Conservation (phyloP, 1,140 invertebrate genomes). For the Drosophila pachea region DNA sequence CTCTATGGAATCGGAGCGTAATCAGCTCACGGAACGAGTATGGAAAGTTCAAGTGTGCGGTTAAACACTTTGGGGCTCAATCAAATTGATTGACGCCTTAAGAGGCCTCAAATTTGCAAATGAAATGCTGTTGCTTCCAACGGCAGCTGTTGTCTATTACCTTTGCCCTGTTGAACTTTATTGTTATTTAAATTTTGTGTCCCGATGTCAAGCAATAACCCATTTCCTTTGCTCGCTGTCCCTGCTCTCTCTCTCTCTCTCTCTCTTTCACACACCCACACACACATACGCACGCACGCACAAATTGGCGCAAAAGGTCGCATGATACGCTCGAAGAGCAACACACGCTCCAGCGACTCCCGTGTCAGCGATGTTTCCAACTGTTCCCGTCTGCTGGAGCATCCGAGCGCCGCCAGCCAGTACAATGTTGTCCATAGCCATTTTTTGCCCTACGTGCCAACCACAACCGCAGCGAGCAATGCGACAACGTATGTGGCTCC, state of each 20-base stretch:
- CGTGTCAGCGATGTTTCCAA: slow-evolving; percentile 77
- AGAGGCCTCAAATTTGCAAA: slow-evolving; percentile 53
- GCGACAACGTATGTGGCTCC: slow-evolving; percentile 58
- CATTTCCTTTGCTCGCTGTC: slow-evolving; percentile 29
- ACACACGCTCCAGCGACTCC: slow-evolving; percentile 76
- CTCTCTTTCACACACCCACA: neutral
- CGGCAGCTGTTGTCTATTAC: slow-evolving; percentile 62
- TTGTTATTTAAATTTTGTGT: slow-evolving; percentile 57
- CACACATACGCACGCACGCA: slow-evolving; percentile 2
- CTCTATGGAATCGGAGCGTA: slow-evolving; percentile 25
- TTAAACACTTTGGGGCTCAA: slow-evolving; percentile 51
- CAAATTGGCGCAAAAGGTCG: slow-evolving; percentile 54
- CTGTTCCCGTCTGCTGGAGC: slow-evolving; percentile 75
- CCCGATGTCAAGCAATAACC: slow-evolving; percentile 40
- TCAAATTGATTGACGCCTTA: slow-evolving; percentile 66
- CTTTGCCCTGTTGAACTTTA: slow-evolving; percentile 51
- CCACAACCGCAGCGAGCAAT: slow-evolving; percentile 41
- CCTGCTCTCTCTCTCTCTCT: slow-evolving; percentile 10
- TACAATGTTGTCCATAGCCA: slow-evolving; percentile 66
- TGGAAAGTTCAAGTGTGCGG: slow-evolving; percentile 18
- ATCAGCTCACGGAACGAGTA: slow-evolving; percentile 17
- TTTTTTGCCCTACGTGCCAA: slow-evolving; percentile 72
- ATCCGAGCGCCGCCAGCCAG: slow-evolving; percentile 70
- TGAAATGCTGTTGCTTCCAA: slow-evolving; percentile 25
- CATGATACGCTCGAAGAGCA: slow-evolving; percentile 78